These are phyloP conservation scores for Drosophila varians DNA, from an alignment of 1,140 invertebrate species.

Conservation along the genomic window DNA sequence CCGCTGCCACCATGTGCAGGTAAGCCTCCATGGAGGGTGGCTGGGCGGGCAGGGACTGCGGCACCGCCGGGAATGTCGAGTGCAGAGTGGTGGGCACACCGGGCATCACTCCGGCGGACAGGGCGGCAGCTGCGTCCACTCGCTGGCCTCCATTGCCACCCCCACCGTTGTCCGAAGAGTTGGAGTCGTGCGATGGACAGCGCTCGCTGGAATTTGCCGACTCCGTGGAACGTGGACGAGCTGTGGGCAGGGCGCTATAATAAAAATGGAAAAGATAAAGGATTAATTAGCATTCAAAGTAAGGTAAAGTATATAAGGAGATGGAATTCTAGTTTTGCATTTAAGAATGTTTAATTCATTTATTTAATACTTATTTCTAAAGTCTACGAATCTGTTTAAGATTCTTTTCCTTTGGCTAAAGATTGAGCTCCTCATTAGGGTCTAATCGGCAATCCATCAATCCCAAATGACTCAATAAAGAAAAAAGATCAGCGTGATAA, in stretches of 20 bases:
- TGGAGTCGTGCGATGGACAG: constrained; percentile 88
- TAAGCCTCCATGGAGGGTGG: constrained; percentile 91
- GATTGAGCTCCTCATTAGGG: constrained; percentile 4
- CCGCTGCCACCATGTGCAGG: constrained; percentile 87
- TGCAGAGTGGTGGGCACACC: constrained; percentile 84
- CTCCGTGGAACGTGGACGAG: constrained; percentile 91
- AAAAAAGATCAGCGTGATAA: neutral
- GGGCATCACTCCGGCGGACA: constrained; percentile 60
- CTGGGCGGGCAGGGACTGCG: constrained; percentile 87
- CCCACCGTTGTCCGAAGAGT: constrained; percentile 85
- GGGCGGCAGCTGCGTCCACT: constrained; percentile 67
- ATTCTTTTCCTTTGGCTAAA: too few relatives aligned
- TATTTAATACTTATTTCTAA: too few relatives aligned
- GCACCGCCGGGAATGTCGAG: constrained; percentile 77
- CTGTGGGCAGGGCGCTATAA: constrained; percentile 90
- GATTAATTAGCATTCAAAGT: neutral
- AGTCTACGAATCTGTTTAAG: too few relatives aligned
- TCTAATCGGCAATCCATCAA: constrained; percentile 26
- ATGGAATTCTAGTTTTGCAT: too few relatives aligned
- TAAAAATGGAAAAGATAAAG: constrained; percentile 20
- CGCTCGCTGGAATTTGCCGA: constrained; percentile 88
- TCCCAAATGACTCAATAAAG: constrained; percentile 3
- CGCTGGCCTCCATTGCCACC: constrained; percentile 84
- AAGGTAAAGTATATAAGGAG: too few relatives aligned
- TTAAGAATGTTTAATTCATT: too few relatives aligned